Conservation (phyloP, 1,140 invertebrate species). For the Ceratina calcarata region DNA sequence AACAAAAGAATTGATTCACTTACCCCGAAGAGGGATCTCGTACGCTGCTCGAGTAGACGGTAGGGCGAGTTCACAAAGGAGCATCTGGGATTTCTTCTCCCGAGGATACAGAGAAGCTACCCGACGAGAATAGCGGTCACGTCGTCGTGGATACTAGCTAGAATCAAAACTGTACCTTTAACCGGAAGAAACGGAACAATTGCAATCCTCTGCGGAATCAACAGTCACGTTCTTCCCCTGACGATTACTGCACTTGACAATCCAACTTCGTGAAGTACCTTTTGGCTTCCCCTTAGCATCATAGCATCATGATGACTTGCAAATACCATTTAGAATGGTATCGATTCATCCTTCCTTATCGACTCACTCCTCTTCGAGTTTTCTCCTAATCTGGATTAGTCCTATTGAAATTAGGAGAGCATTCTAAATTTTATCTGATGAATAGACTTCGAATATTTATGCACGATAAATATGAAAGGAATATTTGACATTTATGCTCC, state of each 20-base stretch:
- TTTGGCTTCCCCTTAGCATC: neutral
- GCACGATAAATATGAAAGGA: too few relatives aligned
- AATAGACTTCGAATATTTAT: too few relatives aligned
- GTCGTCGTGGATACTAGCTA: neutral
- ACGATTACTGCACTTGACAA: neutral
- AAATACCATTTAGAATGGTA: neutral
- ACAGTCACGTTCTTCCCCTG: constrained; percentile 4
- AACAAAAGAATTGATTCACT: too few relatives aligned
- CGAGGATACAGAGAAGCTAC: neutral
- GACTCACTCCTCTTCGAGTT: neutral
- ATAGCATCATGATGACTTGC: neutral
- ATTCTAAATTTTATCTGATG: too few relatives aligned
- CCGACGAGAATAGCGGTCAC: neutral
- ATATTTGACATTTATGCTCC: too few relatives aligned
- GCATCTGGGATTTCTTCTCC: neutral
- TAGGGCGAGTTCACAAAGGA: neutral
- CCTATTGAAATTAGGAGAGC: too few relatives aligned
- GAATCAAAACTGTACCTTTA: neutral
- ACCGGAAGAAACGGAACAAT: neutral
- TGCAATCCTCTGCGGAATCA: neutral
- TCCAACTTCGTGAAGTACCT: neutral
- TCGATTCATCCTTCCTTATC: neutral
- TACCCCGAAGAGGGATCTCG: too few relatives aligned
- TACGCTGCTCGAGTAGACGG: neutral
- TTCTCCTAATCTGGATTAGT: neutral